Evolutionary conservation across 2,113 vertebrate species (phyloP).

Genomic region (Pseudopodoces humilis): DNA sequence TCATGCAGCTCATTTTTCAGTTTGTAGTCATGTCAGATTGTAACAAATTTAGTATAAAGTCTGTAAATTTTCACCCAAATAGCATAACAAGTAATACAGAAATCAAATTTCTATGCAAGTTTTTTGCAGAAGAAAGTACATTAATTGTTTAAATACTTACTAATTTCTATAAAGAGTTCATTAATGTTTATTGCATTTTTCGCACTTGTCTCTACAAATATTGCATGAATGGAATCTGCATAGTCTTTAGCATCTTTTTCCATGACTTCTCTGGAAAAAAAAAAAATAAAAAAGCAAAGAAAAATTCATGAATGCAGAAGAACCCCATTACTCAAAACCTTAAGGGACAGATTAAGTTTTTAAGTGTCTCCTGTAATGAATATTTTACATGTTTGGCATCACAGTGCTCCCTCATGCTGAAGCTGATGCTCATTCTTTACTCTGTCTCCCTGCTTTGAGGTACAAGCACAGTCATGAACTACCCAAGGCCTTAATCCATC

Average conservation of each 20-base stretch:
- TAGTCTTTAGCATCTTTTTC: conserved; percentile 98
- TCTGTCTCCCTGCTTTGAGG: not conserved
- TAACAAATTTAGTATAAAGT: not conserved
- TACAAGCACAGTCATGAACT: not conserved
- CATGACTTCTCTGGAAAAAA: conserved; percentile 89
- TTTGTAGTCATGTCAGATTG: not conserved
- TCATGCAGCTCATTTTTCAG: not conserved
- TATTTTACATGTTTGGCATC: not conserved
- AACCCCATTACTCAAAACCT: not conserved
- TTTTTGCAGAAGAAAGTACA: not conserved
- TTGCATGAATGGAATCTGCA: conserved; percentile 95
- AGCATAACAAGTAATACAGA: not conserved
- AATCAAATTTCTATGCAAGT: not conserved
- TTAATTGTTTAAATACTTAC: conserved; percentile 80
- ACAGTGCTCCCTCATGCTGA: not conserved
- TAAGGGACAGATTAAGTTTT: not conserved
- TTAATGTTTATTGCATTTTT: conserved; percentile 99
- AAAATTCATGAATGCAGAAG: not conserved
- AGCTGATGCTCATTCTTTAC: not conserved
- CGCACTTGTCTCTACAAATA: conserved; percentile 98
- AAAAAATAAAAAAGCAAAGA: conserved; percentile 26
- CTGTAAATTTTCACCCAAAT: not conserved
- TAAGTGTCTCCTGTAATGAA: not conserved
- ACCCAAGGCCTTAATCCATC: not conserved
- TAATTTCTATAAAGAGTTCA: conserved; percentile 99